These are phyloP conservation scores for Muricea muricata DNA, from an alignment of 92 coral and sea anemone genomes.

Conservation along the genomic window DNA sequence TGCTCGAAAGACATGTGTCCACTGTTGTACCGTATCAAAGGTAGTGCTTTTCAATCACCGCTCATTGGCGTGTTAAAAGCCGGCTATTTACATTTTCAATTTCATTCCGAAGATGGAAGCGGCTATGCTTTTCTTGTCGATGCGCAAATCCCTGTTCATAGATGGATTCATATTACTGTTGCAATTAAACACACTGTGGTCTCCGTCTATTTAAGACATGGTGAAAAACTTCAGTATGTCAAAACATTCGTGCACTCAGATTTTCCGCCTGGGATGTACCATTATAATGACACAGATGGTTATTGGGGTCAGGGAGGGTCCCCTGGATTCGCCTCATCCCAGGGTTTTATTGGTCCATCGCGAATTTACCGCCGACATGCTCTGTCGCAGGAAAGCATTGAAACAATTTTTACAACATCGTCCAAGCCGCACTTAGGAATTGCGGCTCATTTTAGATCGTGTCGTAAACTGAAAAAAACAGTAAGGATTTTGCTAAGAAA, in stretches of 20 bases:
- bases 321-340: slow-evolving; percentile 73
- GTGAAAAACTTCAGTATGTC: slow-evolving; percentile 62
- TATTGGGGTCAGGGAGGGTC: slow-evolving; percentile 93
- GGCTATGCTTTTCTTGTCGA: slow-evolving; percentile 83
- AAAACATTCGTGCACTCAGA: slow-evolving; percentile 69
- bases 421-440: slow-evolving; percentile 23
- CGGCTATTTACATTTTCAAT: slow-evolving; percentile 85
- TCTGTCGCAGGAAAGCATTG: slow-evolving; percentile 27
- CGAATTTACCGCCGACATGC: slow-evolving; percentile 75
- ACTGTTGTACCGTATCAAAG: slow-evolving; percentile 15
- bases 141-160: slow-evolving; percentile 69
- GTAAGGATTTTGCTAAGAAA: slow-evolving; percentile 2
- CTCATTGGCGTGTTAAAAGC: slow-evolving; percentile 31
- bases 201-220: slow-evolving; percentile 72
- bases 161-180: slow-evolving; percentile 83
- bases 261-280: slow-evolving; percentile 75
- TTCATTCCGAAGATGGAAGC: slow-evolving; percentile 74
- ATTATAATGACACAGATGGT: slow-evolving; percentile 88
- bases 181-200: slow-evolving; percentile 71
- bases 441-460: slow-evolving; percentile 9
- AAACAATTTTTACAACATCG: slow-evolving; percentile 1
- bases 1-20: slow-evolving; percentile 44
- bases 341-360: slow-evolving; percentile 88
- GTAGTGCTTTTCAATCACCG: slow-evolving; percentile 11
- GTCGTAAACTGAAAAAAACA: neutral